A percentile compares a stretch with the other conserved stretches of the same genome.
phyloP scores from a whole-genome alignment of 2,797 vertebrate species.

The Mus minutoides region DNA sequence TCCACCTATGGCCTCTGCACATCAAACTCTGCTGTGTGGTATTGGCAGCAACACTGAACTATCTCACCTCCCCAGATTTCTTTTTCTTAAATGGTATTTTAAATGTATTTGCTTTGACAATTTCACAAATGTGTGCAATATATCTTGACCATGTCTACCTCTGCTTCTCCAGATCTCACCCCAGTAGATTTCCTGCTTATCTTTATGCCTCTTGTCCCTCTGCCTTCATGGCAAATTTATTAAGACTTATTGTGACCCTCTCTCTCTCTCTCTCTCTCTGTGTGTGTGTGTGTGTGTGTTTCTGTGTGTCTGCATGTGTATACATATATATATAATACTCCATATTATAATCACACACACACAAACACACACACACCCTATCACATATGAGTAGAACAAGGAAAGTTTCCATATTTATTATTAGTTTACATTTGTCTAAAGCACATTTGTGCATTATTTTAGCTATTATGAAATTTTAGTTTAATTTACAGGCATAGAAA shows the following conservation, averaged over 20 bases:
- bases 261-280: too few species aligned
- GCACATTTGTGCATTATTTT: slow-evolving; percentile 37
- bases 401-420: slow-evolving; percentile 41
- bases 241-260: slow-evolving; percentile 23
- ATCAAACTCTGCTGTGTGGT: background rate
- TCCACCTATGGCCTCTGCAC: background rate
- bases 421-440: slow-evolving; percentile 39
- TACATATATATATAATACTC: background rate
- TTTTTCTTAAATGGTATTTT: background rate
- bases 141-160: background rate
- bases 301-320: too few species aligned
- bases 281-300: too few species aligned
- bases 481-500: slow-evolving; percentile 50
- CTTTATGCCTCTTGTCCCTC: background rate
- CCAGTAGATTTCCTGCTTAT: background rate
- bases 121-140: background rate
- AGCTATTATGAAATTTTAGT: slow-evolving; percentile 40
- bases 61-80: background rate
- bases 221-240: background rate
- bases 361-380: background rate
- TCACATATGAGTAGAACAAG: slow-evolving; percentile 34
- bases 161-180: too few species aligned
- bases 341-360: background rate
- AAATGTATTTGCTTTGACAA: background rate
- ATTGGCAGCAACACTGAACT: background rate